phyloP scores from a whole-genome alignment of 2,797 vertebrate species.

The Columba guinea region DNA sequence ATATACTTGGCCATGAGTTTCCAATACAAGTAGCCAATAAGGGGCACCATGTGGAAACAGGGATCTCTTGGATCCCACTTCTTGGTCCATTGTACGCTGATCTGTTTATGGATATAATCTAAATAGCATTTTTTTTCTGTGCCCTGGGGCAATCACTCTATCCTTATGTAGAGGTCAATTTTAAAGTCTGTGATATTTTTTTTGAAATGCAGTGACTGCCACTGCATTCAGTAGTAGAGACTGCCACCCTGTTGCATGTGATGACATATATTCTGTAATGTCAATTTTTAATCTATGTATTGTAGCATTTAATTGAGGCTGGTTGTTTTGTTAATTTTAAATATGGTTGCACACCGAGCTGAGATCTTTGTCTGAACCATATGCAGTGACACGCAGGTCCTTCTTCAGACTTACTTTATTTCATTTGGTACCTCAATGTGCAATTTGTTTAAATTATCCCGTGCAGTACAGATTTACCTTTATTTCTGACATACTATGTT shows the following conservation, averaged over 20 bases:
- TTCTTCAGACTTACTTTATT: not conserved
- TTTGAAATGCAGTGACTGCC: not conserved
- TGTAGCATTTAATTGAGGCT: not conserved
- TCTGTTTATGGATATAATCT: not conserved
- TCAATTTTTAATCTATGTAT: not conserved
- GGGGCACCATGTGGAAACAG: not conserved
- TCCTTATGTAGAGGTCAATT: not conserved
- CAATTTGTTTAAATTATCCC: not conserved
- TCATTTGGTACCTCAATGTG: not conserved
- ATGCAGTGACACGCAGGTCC: not conserved
- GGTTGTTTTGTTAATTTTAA: not conserved
- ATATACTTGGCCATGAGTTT: not conserved
- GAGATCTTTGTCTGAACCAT: not conserved
- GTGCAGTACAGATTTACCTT: not conserved
- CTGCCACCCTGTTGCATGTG: not conserved
- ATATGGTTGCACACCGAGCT: not conserved
- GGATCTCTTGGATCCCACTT: fast-evolving
- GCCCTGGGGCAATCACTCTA: not conserved
- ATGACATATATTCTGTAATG: not conserved
- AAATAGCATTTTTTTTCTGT: not conserved
- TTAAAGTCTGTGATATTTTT: not conserved
- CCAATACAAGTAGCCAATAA: not conserved
- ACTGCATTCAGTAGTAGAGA: not conserved
- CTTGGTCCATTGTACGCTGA: not conserved
- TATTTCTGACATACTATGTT: not conserved